Percentiles rank a stretch among this genome's conserved stretches.
Conservation (phyloP, 2,113 vertebrate species). For the Ondatra zibethicus region DNA sequence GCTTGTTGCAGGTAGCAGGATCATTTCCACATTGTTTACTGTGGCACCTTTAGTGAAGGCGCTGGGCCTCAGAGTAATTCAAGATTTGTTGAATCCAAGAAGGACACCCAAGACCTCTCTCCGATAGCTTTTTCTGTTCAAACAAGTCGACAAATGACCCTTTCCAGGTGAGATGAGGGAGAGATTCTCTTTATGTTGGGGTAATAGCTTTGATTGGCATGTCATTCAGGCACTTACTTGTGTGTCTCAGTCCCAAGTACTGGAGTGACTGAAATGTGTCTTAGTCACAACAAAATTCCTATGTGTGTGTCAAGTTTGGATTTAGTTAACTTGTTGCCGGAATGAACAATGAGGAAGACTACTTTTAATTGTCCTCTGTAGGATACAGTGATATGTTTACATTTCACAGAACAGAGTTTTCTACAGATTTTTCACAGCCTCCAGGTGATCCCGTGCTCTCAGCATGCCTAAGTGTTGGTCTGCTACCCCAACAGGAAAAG, state of each 20-base stretch:
- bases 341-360: neutral
- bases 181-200: neutral
- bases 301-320: neutral
- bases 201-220: neutral
- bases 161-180: neutral
- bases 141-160: neutral
- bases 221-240: neutral
- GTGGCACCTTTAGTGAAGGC: neutral
- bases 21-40: neutral
- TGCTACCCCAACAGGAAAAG: neutral
- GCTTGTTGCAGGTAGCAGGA: neutral
- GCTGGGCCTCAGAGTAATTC: neutral
- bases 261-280: neutral
- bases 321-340: neutral
- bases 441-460: neutral
- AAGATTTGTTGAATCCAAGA: neutral
- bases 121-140: neutral
- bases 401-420: neutral
- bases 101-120: neutral
- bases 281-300: neutral
- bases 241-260: neutral
- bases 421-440: constrained; percentile 10
- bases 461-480: neutral
- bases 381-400: constrained; percentile 6
- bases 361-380: neutral